phyloP scores from a whole-genome alignment of 2,888 invertebrate species.

The Caenorhabditis sp. region DNA sequence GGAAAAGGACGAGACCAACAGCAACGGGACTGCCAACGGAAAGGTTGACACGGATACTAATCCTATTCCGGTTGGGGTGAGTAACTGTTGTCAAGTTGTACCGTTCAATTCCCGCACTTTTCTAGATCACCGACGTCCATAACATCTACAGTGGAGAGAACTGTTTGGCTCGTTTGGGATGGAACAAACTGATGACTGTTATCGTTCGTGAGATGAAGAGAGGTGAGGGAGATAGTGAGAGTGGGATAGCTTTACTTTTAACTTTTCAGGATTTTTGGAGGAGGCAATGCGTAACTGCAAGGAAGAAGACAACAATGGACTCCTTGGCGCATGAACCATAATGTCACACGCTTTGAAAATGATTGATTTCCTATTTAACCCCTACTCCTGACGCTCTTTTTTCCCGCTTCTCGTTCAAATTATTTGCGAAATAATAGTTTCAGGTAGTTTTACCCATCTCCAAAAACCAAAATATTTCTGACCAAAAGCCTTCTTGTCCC shows the following conservation, averaged over 20 bases:
- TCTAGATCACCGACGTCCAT: constrained; percentile 64
- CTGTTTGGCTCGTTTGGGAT: constrained; percentile 75
- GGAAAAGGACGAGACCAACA: constrained; percentile 62
- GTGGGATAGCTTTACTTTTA: neutral
- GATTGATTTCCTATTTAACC: neutral
- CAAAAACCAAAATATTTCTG: neutral
- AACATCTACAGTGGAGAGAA: constrained; percentile 74
- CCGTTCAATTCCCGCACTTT: neutral
- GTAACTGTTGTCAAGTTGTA: neutral
- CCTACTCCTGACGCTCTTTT: neutral
- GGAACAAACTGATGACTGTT: constrained; percentile 80
- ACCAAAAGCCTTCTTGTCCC: too few relatives aligned
- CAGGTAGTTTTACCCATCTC: neutral
- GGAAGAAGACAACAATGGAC: constrained; percentile 77
- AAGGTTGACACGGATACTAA: constrained; percentile 56
- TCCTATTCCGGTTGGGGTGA: constrained; percentile 49
- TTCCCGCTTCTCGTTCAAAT: neutral
- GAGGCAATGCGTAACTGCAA: constrained; percentile 81
- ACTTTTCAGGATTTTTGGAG: constrained; percentile 75
- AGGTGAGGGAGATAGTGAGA: constrained; percentile 40
- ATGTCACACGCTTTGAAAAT: neutral
- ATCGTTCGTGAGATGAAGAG: constrained; percentile 80
- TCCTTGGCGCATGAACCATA: constrained; percentile 65
- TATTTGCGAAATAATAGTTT: neutral
- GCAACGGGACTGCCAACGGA: constrained; percentile 59